Conservation (phyloP, 2,113 vertebrate genomes). For the Haplochromis vanheusdeni region DNA sequence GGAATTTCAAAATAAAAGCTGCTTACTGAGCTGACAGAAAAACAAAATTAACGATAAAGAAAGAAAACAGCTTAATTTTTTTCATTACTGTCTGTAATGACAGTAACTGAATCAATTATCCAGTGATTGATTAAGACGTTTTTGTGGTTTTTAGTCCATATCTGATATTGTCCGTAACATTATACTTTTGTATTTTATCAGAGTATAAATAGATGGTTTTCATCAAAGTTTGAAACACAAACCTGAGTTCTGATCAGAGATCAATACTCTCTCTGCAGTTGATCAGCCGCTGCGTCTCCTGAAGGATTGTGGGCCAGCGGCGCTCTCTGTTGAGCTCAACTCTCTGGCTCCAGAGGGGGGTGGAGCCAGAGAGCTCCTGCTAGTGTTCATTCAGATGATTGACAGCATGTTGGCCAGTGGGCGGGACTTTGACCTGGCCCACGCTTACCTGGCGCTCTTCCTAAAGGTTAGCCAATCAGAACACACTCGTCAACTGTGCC, state of each 20-base stretch:
- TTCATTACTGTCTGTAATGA: not conserved
- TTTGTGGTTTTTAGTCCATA: not conserved
- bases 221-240: not conserved
- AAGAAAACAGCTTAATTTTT: not conserved
- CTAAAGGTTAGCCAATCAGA: conserved; percentile 77
- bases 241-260: not conserved
- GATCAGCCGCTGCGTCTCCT: conserved; percentile 69
- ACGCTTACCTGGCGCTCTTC: conserved; percentile 90
- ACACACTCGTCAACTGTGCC: not conserved
- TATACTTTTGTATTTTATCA: not conserved
- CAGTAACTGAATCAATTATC: not conserved
- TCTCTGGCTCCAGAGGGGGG: conserved; percentile 80
- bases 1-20: not conserved
- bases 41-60: not conserved
- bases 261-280: conserved; percentile 61
- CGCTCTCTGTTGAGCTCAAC: conserved; percentile 80
- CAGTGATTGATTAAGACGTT: not conserved
- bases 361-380: conserved; percentile 73
- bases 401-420: conserved; percentile 77
- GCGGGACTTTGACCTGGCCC: conserved; percentile 86
- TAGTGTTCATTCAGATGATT: conserved; percentile 85
- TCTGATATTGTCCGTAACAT: not conserved
- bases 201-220: not conserved
- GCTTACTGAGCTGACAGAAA: not conserved
- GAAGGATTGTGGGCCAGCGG: conserved; percentile 73